Conservation (phyloP, 1,140 invertebrate genomes). For the Augochlora pura region DNA sequence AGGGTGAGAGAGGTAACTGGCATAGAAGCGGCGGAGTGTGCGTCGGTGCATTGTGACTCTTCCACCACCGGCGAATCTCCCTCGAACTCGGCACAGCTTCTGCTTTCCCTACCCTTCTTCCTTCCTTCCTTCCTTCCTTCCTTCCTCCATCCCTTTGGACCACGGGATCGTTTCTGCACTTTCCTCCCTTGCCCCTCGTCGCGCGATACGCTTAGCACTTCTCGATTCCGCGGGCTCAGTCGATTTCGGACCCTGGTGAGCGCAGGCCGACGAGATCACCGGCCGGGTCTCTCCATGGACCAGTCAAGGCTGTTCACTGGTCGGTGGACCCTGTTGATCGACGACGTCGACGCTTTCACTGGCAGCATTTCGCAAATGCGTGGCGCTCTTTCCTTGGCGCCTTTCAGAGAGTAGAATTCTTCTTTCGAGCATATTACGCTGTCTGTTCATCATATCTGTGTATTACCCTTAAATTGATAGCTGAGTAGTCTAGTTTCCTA, state of each 20-base stretch:
- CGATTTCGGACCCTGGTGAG: slow-evolving; percentile 64
- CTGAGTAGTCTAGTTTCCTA: no score
- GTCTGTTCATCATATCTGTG: no score
- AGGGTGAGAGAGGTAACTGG: slow-evolving; percentile 28
- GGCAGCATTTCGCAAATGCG: no score
- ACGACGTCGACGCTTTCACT: neutral
- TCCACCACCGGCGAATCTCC: slow-evolving; percentile 39
- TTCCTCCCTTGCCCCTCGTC: slow-evolving; percentile 38
- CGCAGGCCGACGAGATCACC: neutral
- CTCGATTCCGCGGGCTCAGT: slow-evolving; percentile 64
- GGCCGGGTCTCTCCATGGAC: no score
- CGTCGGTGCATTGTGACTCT: slow-evolving; percentile 63
- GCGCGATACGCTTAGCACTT: slow-evolving; percentile 55
- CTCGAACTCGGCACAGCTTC: slow-evolving; percentile 1
- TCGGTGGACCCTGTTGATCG: no score
- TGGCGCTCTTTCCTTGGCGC: no score
- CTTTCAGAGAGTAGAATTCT: no score
- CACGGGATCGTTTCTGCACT: slow-evolving; percentile 55
- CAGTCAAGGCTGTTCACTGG: no score
- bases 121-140: slow-evolving; percentile 38
- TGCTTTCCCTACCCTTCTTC: slow-evolving; percentile 35
- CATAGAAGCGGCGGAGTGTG: slow-evolving; percentile 48
- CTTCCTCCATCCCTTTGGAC: slow-evolving; percentile 59
- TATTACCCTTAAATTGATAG: no score
- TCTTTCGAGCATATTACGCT: no score